A percentile compares a stretch with the other conserved stretches of the same genome.
phyloP scores from a whole-genome alignment of 2,113 vertebrate species.

The Prinia subflava region DNA sequence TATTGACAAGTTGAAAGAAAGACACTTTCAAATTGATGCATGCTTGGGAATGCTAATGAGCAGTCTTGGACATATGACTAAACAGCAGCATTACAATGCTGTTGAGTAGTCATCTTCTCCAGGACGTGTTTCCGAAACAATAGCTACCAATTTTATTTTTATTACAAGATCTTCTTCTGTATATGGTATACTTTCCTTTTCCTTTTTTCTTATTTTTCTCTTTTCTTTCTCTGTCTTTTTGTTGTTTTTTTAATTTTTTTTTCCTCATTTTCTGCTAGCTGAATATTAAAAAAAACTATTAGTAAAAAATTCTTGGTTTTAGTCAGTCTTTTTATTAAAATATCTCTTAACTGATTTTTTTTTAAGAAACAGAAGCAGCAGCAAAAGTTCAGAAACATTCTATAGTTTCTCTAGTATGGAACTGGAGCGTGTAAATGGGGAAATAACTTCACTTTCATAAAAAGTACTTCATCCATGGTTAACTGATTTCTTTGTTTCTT shows the following conservation, averaged over 20 bases:
- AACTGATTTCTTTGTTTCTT: neutral
- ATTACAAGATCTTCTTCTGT: neutral
- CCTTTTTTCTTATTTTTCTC: rapidly evolving
- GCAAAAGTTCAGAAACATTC: neutral
- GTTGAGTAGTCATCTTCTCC: neutral
- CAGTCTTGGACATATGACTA: neutral
- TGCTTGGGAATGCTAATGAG: conserved; percentile 53
- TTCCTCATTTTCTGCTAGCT: neutral
- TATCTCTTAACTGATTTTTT: neutral
- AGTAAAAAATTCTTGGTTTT: neutral
- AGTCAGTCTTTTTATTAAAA: neutral
- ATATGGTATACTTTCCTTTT: neutral
- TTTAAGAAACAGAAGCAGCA: neutral
- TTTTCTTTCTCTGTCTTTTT: neutral
- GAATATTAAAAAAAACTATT: neutral
- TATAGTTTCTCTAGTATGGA: neutral
- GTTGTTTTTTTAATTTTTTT: neutral
- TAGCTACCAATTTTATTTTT: neutral
- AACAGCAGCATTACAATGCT: neutral
- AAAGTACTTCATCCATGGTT: neutral
- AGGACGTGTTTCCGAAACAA: neutral
- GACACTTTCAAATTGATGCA: conserved; percentile 19
- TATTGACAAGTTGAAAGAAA: neutral
- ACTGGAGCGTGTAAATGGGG: neutral
- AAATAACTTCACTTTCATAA: neutral